Conservation (phyloP, 2,113 vertebrate species). For the Cyprinus carpio region DNA sequence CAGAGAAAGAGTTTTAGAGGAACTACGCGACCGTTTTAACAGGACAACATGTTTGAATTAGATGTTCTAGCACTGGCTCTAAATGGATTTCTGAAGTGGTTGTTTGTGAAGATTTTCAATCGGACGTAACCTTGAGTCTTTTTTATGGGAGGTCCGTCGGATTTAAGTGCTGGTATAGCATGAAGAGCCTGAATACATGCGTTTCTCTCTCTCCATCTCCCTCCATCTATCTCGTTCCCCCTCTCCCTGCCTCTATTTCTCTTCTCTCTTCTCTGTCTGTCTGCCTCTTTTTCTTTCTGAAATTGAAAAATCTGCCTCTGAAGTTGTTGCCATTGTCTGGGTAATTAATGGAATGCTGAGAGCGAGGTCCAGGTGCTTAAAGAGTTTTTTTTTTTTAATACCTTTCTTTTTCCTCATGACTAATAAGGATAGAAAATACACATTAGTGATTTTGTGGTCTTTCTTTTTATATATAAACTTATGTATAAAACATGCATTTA, state of each 20-base stretch:
- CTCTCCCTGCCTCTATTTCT: slow-evolving; percentile 38
- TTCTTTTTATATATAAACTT: slow-evolving; percentile 76
- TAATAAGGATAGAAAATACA: slow-evolving; percentile 76
- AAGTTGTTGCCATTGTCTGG: slow-evolving; percentile 77
- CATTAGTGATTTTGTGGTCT: slow-evolving; percentile 75
- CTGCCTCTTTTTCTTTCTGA: slow-evolving; percentile 60
- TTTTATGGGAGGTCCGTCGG: slow-evolving; percentile 80
- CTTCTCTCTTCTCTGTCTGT: slow-evolving; percentile 56
- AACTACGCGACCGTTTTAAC: slow-evolving; percentile 73
- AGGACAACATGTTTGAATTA: slow-evolving; percentile 79
- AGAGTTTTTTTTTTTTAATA: slow-evolving; percentile 67
- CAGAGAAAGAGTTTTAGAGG: slow-evolving; percentile 69
- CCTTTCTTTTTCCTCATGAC: slow-evolving; percentile 71
- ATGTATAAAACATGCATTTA: slow-evolving; percentile 81
- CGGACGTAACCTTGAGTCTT: slow-evolving; percentile 76
- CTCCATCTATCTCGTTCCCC: slow-evolving; percentile 39
- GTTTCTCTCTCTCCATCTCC: slow-evolving; percentile 65
- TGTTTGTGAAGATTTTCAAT: slow-evolving; percentile 78
- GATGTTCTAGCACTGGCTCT: slow-evolving; percentile 76
- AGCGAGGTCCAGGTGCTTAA: slow-evolving; percentile 81
- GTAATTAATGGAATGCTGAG: slow-evolving; percentile 84
- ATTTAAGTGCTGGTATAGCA: slow-evolving; percentile 83
- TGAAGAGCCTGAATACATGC: slow-evolving; percentile 79
- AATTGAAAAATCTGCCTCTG: slow-evolving; percentile 79
- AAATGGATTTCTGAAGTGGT: slow-evolving; percentile 76